phyloP scores from a whole-genome alignment of 2,113 vertebrate genomes.

The Gnathonemus longibarbis region DNA sequence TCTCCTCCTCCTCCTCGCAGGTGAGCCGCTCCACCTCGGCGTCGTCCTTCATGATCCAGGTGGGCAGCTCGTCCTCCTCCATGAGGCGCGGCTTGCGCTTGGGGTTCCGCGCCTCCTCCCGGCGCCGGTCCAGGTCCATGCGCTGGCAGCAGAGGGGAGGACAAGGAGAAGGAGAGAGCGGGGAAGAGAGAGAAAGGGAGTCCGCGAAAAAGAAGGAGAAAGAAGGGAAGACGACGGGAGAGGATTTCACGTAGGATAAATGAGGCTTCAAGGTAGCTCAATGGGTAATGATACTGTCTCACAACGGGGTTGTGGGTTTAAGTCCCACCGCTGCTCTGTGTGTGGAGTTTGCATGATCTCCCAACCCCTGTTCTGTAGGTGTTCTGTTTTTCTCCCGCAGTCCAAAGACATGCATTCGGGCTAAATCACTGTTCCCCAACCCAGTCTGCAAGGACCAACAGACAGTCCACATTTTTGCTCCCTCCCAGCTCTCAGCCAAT shows the following conservation, averaged over 20 bases:
- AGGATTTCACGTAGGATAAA: neutral
- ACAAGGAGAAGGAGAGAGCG: neutral
- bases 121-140: slow-evolving; percentile 63
- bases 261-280: neutral
- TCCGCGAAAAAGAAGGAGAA: neutral
- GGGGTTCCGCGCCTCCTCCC: slow-evolving; percentile 89
- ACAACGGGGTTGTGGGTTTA: neutral
- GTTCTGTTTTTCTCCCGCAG: neutral
- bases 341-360: neutral
- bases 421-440: neutral
- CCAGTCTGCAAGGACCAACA: neutral
- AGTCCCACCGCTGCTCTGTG: neutral
- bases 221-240: neutral
- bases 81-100: slow-evolving; percentile 88
- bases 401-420: neutral
- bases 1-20: slow-evolving; percentile 93
- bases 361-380: neutral
- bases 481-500: neutral
- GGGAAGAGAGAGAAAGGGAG: neutral
- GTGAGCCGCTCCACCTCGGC: slow-evolving; percentile 90
- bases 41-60: slow-evolving; percentile 93
- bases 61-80: slow-evolving; percentile 89
- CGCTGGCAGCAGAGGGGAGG: neutral
- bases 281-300: neutral
- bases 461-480: neutral